Evolutionary conservation across 2,888 invertebrate species (phyloP).

Genomic region (Herminia tarsipennalis): DNA sequence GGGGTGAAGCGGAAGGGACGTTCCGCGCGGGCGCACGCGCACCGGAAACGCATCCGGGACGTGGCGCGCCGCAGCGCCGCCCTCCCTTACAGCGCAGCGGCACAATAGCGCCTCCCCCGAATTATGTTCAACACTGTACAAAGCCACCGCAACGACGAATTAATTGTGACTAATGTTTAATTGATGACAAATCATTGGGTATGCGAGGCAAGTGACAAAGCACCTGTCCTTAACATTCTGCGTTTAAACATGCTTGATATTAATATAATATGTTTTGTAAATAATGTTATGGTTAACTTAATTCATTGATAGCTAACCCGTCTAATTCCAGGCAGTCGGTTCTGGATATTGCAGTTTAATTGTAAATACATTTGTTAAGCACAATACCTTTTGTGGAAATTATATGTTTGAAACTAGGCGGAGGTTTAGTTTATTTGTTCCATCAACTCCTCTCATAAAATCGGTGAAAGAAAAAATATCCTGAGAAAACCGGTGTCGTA

Average conservation of each 20-base stretch:
- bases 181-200: constrained; percentile 44
- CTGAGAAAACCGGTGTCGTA: too few relatives aligned
- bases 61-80: constrained; percentile 71
- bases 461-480: too few relatives aligned
- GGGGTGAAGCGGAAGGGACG: constrained; percentile 81
- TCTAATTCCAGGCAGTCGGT: too few relatives aligned
- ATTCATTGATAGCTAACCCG: too few relatives aligned
- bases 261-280: constrained; percentile 5
- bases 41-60: constrained; percentile 83
- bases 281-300: constrained; percentile 1
- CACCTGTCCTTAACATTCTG: constrained; percentile 30
- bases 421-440: too few relatives aligned
- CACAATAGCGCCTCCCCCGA: constrained; percentile 58
- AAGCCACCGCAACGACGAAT: constrained; percentile 40
- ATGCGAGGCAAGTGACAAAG: constrained; percentile 22
- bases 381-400: too few relatives aligned
- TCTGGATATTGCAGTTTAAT: too few relatives aligned
- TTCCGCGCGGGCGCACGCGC: constrained; percentile 76
- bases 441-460: too few relatives aligned
- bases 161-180: constrained; percentile 49
- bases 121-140: constrained; percentile 35
- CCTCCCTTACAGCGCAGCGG: constrained; percentile 43
- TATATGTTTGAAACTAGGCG: too few relatives aligned
- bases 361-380: too few relatives aligned
- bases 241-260: constrained; percentile 16